Percentiles rank a stretch among this genome's conserved stretches.
phyloP scores from a whole-genome alignment of 1,140 invertebrate species.

The Helicoverpa zea region DNA sequence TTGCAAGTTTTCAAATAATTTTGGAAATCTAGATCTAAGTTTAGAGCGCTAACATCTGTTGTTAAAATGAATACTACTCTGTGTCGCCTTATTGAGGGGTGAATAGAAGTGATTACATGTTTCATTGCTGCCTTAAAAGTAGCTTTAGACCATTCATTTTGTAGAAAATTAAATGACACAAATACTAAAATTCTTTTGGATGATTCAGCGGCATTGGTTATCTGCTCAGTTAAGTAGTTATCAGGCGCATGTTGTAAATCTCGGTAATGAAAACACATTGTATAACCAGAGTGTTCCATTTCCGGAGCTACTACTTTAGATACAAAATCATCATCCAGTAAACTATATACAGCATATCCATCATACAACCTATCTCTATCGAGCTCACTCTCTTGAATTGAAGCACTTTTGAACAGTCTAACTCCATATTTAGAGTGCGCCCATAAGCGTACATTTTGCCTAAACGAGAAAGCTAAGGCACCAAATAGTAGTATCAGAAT shows the following conservation, averaged over 20 bases:
- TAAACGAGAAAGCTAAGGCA: constrained; percentile 92
- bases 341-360: constrained; percentile 96
- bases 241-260: constrained; percentile 91
- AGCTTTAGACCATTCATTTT: constrained; percentile 92
- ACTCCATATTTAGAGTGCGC: constrained; percentile 92
- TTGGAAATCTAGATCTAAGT: constrained; percentile 93
- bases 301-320: constrained; percentile 92
- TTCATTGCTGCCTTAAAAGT: constrained; percentile 91
- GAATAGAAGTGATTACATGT: constrained; percentile 91
- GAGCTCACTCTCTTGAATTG: constrained; percentile 89
- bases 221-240: constrained; percentile 91
- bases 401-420: constrained; percentile 91
- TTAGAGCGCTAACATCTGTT: constrained; percentile 93
- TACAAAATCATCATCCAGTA: constrained; percentile 94
- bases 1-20: constrained; percentile 94
- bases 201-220: constrained; percentile 93
- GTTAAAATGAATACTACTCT: constrained; percentile 90
- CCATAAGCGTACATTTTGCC: constrained; percentile 92
- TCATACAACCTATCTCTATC: constrained; percentile 94
- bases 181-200: constrained; percentile 91
- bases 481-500: constrained; percentile 90
- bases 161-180: constrained; percentile 91
- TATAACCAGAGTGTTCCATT: constrained; percentile 92
- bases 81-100: constrained; percentile 88
- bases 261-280: constrained; percentile 92